Base-by-base conservation (phyloP, 2,113 vertebrate genomes). In the Oophaga pumilio region DNA sequence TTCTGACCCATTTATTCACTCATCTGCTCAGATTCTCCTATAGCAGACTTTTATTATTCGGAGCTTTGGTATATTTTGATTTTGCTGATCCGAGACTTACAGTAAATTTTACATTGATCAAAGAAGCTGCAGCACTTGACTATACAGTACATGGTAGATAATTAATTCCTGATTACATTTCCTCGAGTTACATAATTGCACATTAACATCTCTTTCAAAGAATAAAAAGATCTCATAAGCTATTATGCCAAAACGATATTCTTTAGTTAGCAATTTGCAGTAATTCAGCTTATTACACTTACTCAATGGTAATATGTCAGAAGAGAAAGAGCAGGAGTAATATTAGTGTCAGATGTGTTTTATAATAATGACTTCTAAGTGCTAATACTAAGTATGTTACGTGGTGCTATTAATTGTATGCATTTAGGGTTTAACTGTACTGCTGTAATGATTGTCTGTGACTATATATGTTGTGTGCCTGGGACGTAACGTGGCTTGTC, bases 191-290 rank as follows among this genome's bases (percentile, higher is more conserved):
- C 53, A 80, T 80, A 80, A 80, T 80, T 80, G 24, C 53, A 59
- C 77, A 80, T 80, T 80, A 80, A 59, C 77, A 80, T 80, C 56
- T 80, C 77, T 28, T 60, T 80, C 53, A 80, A 80, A n/a, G 53
- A 59, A 59, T 33, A 20, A 20, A 80, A 17, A 80, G 24, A 60
- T 80, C 76, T 28, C 24, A 18, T 57, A 28, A 57, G 52, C 24
- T 79, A 57, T 57, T 57, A 26, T 59, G 50, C 76, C 28, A 79
- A 79, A 56, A 9, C 8, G 17, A 79, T 28, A 57, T 56, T 79
- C 53, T 79, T n/a, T 56, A 18, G 6, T 57, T 79, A 28, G 53
- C 59, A 56, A 79, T 79, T 79, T 79, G 76, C 76, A 79, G 50
- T 77, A 77, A 77, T 77, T 24, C 50, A 1, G 10, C 24, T 20